phyloP scores from a whole-genome alignment of 2,113 vertebrate species.

The Neotragus moschatus region DNA sequence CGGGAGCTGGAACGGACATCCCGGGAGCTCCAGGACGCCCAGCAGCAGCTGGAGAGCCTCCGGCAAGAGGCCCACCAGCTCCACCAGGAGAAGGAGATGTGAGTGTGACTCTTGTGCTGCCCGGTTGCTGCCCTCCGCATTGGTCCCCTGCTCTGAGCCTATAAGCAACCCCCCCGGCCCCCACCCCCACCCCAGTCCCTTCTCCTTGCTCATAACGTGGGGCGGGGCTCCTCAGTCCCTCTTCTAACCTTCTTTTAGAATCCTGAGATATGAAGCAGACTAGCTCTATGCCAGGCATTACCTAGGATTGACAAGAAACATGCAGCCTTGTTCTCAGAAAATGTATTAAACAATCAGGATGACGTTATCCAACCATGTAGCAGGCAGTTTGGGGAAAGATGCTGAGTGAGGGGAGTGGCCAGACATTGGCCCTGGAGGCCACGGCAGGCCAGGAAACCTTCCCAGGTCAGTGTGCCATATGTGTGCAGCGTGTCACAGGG shows the following conservation, averaged over 20 bases:
- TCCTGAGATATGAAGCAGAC: background rate
- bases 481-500: background rate
- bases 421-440: rapidly evolving
- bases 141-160: rapidly evolving
- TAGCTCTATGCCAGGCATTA: background rate
- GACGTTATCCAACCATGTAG: background rate
- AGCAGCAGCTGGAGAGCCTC: constrained; percentile 87
- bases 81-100: constrained; percentile 92
- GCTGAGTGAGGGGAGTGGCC: background rate
- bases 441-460: rapidly evolving
- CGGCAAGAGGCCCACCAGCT: constrained; percentile 86
- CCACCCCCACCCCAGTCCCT: background rate
- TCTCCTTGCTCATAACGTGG: background rate
- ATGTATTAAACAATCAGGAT: background rate
- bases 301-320: background rate
- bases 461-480: too few relatives aligned
- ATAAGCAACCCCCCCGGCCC: rapidly evolving
- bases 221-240: background rate
- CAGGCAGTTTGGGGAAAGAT: background rate
- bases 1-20: constrained; percentile 84
- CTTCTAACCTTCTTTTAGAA: background rate
- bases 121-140: too few relatives aligned
- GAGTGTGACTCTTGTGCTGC: constrained; percentile 35
- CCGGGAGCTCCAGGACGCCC: constrained; percentile 84
- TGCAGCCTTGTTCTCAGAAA: background rate